A percentile compares a stretch with the other conserved stretches of the same genome.
phyloP scores from a whole-genome alignment of 2,113 vertebrate genomes.

The Dasyprocta punctata region DNA sequence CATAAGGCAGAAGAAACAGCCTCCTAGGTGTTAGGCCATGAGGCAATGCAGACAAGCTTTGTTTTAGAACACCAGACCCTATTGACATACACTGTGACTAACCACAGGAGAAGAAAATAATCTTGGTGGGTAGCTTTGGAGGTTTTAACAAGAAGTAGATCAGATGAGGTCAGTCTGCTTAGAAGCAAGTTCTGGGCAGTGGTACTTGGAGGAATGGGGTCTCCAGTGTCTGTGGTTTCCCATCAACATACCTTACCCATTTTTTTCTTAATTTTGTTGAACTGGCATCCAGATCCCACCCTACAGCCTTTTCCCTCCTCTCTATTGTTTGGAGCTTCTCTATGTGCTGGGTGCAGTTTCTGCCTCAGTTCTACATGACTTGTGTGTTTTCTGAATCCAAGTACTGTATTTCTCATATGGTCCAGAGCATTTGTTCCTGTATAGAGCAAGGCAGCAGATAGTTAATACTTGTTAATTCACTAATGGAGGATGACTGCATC shows the following conservation, averaged over 20 bases:
- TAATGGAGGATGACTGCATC: background rate
- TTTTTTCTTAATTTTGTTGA: background rate
- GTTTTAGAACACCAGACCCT: background rate
- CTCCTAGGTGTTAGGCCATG: background rate
- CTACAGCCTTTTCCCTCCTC: background rate
- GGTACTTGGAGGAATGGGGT: background rate
- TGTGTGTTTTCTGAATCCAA: background rate
- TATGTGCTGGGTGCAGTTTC: background rate
- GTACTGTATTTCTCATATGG: background rate
- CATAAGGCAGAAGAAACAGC: background rate
- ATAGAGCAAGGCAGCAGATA: background rate
- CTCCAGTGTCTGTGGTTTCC: background rate
- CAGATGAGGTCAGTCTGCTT: background rate
- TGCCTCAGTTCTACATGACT: accelerated
- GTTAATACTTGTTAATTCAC: background rate
- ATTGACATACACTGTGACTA: background rate
- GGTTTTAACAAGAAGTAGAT: slow-evolving; percentile 9
- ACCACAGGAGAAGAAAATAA: background rate
- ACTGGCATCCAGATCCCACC: background rate
- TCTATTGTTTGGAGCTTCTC: background rate
- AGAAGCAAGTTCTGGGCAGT: background rate
- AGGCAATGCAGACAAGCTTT: background rate
- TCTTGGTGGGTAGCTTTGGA: background rate
- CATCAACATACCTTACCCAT: background rate
- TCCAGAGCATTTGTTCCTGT: background rate